Conservation (phyloP, 2,113 vertebrate species). For the Turnix velox region DNA sequence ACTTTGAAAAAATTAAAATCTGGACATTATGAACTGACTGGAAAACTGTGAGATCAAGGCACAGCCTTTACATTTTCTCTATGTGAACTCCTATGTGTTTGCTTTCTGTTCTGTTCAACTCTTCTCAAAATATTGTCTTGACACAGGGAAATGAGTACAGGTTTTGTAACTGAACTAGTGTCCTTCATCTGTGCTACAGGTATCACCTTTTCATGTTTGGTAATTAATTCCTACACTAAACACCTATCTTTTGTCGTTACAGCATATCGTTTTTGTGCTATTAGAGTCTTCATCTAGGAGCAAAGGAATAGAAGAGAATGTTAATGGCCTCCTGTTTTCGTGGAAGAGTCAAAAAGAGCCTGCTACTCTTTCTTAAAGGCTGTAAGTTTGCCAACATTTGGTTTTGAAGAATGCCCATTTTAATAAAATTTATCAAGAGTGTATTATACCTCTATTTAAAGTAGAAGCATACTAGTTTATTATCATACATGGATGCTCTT, state of each 20-base stretch:
- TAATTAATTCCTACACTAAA: neutral
- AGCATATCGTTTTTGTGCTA: no score
- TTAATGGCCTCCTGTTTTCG: neutral
- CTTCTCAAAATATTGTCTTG: neutral
- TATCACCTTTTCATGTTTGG: neutral
- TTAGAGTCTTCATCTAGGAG: neutral
- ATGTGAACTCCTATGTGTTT: neutral
- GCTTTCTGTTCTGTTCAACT: neutral
- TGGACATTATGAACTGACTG: neutral
- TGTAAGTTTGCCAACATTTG: neutral
- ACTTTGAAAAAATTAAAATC: slow-evolving; percentile 23
- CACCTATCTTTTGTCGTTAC: neutral
- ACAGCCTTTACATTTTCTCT: neutral
- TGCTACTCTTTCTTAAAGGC: neutral
- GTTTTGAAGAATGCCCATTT: neutral
- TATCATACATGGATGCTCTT: neutral
- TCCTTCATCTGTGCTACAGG: neutral
- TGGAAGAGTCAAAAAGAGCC: neutral
- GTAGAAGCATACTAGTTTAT: neutral
- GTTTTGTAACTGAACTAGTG: neutral
- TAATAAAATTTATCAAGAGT: neutral
- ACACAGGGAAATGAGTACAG: neutral
- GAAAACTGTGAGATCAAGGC: neutral
- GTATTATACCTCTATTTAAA: neutral
- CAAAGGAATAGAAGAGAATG: neutral